phyloP scores from a whole-genome alignment of 2,797 vertebrate genomes.

The Ctenochaetus hawaiiensis region DNA sequence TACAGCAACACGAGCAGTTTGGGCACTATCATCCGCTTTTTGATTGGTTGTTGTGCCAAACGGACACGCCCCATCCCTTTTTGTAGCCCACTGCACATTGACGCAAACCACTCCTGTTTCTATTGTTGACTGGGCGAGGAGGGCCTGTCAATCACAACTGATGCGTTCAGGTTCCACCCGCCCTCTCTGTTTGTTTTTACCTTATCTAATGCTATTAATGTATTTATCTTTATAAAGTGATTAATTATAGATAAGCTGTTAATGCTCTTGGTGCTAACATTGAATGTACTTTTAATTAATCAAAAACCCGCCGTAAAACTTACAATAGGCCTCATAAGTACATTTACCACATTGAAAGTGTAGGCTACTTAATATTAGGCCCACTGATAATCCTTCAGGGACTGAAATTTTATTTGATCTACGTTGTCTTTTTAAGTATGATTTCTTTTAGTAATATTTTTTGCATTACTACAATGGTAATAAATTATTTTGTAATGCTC shows the following conservation, averaged over 20 bases:
- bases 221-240: neutral
- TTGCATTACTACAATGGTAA: too few relatives aligned
- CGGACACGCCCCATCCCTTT: conserved; percentile 58
- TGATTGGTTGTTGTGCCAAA: conserved; percentile 62
- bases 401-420: too few relatives aligned
- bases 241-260: neutral
- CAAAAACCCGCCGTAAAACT: too few relatives aligned
- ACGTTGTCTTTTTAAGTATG: too few relatives aligned
- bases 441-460: too few relatives aligned
- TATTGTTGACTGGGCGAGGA: conserved; percentile 73
- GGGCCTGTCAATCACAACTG: conserved; percentile 75
- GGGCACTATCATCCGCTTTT: conserved; percentile 5
- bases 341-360: too few relatives aligned
- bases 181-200: conserved; percentile 28
- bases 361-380: too few relatives aligned
- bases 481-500: too few relatives aligned
- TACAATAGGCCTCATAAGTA: too few relatives aligned
- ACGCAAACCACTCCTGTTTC: conserved; percentile 66
- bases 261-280: neutral
- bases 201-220: conserved; percentile 19
- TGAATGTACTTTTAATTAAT: too few relatives aligned
- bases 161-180: conserved; percentile 48
- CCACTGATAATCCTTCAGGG: too few relatives aligned
- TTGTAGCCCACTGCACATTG: conserved; percentile 24
- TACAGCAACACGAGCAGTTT: conserved; percentile 47